Evolutionary conservation across 1,140 invertebrate genomes (phyloP), one percentile per base, ranked within the genome.

Genomic region (Scaptomyza hsui): DNA sequence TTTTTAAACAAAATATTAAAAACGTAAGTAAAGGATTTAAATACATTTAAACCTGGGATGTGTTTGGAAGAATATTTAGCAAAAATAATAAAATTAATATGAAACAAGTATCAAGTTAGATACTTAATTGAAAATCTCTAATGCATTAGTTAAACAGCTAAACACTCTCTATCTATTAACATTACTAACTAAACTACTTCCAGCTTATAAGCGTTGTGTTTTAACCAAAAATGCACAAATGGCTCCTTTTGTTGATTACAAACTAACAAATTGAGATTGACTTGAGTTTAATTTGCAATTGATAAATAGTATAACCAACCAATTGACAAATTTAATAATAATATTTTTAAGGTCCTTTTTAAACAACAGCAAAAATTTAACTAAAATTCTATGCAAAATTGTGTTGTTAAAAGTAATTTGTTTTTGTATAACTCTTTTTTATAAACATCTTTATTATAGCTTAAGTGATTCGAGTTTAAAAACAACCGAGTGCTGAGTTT

Each of bases 401-500:
- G 60, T 72, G 59, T 65, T 68, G 52, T 52, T 44, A 62, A 77
- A 77, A 88, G 83, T 88, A 88, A 88, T 88, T 88, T 61, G 72
- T 75, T 67, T 72, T 78, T 75, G 68, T 76, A 78, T 72, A 81
- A 74, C 82, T 85, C 64, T 88, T 80, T 86, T 69, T 69, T 68
- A 85, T 69, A 68, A 74, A 75, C 69, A 81, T 81, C 53, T 85
- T 77, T 74, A 82, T 88, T 88, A 88, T 88, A 88, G 82, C 82
- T 48, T 88, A 88, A 88, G 82, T 89, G 82, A 88, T 88, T 88
- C 82, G 75, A 88, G 83, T 88, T 88, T 88, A 78, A 88, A 89
- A 56, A 88, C 82, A 68, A 88, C 82, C 72, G 82, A 88, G 72
- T 88, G 82, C 83, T 88, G 82, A 86, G 59, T 72, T 70, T 88